These are phyloP conservation scores for Sarcoramphus papa DNA, from an alignment of 2,797 vertebrate species.

Conservation along the genomic window DNA sequence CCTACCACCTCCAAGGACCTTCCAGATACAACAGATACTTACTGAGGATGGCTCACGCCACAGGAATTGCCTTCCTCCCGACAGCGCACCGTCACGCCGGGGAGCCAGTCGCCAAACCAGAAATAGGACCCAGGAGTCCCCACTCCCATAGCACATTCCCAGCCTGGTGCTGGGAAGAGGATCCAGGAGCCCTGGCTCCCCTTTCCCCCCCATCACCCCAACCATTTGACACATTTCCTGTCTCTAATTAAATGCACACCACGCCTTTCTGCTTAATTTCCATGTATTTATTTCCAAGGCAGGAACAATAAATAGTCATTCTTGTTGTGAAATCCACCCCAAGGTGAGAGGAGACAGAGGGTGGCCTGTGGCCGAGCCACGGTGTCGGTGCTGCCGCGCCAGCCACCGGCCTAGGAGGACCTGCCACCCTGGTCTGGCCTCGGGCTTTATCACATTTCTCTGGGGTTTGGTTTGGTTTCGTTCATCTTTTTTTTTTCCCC, in stretches of 20 bases:
- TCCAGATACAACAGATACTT: background rate
- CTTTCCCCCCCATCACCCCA: background rate
- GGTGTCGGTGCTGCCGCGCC: background rate
- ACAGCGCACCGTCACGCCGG: background rate
- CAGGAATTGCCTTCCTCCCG: background rate
- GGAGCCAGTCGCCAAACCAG: background rate
- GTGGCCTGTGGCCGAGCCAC: background rate
- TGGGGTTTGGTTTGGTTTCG: accelerated
- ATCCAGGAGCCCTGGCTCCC: background rate
- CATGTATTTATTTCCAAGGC: background rate
- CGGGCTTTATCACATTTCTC: background rate
- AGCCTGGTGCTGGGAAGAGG: background rate
- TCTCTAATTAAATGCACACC: constrained; percentile 1
- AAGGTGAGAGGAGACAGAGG: background rate
- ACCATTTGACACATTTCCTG: constrained; percentile 45
- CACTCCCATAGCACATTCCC: background rate
- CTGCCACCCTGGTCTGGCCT: background rate
- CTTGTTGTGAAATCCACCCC: constrained; percentile 24
- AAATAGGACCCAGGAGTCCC: background rate
- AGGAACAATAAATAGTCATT: constrained; percentile 12
- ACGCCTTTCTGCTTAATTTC: constrained; percentile 25
- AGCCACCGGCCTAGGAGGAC: background rate
- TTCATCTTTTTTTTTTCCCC: background rate
- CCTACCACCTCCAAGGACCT: background rate
- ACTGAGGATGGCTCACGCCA: accelerated